phyloP scores from a whole-genome alignment of 2,888 invertebrate species.

The Leucozona laternaria region DNA sequence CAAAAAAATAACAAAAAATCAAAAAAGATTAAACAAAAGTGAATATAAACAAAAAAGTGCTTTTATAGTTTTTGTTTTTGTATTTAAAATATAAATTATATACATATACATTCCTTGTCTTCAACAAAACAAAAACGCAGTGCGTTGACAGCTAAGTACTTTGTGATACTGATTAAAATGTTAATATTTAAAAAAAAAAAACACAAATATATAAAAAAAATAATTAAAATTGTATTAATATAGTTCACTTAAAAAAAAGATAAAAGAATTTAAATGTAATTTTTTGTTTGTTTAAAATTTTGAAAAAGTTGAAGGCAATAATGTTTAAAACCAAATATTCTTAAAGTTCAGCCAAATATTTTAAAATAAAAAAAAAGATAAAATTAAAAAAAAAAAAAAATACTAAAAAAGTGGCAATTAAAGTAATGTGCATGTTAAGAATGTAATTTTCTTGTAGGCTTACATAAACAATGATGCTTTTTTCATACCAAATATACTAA shows the following conservation, averaged over 20 bases:
- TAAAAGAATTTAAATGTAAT: conserved; percentile 28
- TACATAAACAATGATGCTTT: conserved; percentile 44
- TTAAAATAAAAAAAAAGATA: conserved; percentile 12
- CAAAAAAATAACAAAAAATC: conserved; percentile 89
- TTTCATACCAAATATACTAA: conserved; percentile 56
- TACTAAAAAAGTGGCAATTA: conserved; percentile 30
- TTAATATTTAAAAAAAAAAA: conserved; percentile 33
- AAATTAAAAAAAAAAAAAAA: background rate
- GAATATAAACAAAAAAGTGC: conserved; percentile 58
- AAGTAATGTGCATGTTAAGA: conserved; percentile 47
- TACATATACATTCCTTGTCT: conserved; percentile 69
- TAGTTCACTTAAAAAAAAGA: conserved; percentile 21
- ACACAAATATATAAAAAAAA: conserved; percentile 35
- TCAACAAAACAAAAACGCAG: conserved; percentile 62
- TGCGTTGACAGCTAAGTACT: conserved; percentile 68
- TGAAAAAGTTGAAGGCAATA: conserved; percentile 51
- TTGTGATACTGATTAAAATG: conserved; percentile 69
- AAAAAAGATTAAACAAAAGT: conserved; percentile 89
- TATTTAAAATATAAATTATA: background rate
- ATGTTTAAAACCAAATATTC: conserved; percentile 26
- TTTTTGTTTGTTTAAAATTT: conserved; percentile 29
- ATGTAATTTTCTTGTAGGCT: conserved; percentile 42
- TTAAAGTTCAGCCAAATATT: conserved; percentile 46
- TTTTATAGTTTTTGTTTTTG: conserved; percentile 44
- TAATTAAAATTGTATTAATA: conserved; percentile 1